Evolutionary conservation across 2,888 invertebrate species (phyloP).

Genomic region (Sarcophaga variegata): DNA sequence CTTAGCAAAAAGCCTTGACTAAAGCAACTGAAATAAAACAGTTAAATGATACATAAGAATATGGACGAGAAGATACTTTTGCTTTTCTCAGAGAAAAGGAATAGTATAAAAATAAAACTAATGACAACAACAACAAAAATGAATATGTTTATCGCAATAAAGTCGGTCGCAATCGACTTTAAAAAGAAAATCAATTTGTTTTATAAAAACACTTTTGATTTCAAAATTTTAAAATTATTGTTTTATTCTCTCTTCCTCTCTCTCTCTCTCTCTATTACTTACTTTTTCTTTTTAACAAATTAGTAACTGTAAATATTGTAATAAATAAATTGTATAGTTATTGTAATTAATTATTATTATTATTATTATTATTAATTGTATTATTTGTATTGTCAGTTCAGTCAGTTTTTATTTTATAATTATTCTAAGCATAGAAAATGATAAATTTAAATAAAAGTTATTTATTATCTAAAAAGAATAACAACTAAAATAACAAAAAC

Average conservation of each 20-base stretch:
- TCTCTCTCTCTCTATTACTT: not conserved
- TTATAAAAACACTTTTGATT: conserved; percentile 35
- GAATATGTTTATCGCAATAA: conserved; percentile 37
- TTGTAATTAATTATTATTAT: conserved; percentile 60
- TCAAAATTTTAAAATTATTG: conserved; percentile 11
- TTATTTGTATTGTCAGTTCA: conserved; percentile 18
- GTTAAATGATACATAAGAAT: no score
- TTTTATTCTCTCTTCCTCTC: conserved; percentile 24
- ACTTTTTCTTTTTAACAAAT: conserved; percentile 36
- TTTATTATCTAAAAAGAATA: conserved; percentile 74
- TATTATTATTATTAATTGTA: conserved; percentile 44
- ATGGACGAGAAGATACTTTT: no score
- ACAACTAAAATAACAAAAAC: conserved; percentile 18
- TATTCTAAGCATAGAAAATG: conserved; percentile 73
- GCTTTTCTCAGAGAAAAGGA: not conserved
- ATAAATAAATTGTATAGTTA: conserved; percentile 76
- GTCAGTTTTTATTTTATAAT: conserved; percentile 72
- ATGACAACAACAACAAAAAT: not conserved
- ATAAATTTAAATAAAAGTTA: conserved; percentile 72
- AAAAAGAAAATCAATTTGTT: conserved; percentile 26
- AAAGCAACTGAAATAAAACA: no score
- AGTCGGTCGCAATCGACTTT: conserved; percentile 56
- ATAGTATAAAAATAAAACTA: not conserved
- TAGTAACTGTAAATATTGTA: conserved; percentile 75
- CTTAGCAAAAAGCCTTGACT: no score